phyloP scores from a whole-genome alignment of 2,113 vertebrate species.

The Odocoileus hemionus region DNA sequence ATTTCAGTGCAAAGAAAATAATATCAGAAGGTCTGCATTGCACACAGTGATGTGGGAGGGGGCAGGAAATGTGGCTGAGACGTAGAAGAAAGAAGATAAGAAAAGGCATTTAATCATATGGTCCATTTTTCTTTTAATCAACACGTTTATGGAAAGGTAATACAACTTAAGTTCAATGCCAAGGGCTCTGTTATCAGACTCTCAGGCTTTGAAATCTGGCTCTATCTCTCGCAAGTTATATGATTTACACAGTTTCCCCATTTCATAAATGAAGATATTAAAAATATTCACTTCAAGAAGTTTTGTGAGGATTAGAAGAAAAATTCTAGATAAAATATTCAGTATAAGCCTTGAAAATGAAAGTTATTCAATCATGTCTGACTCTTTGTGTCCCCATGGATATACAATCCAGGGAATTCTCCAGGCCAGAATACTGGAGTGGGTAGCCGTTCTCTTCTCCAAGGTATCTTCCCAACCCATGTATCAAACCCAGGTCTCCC shows the following conservation, averaged over 20 bases:
- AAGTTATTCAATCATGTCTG: background rate
- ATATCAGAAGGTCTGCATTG: background rate
- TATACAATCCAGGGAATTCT: background rate
- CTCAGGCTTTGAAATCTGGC: background rate
- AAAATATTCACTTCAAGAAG: background rate
- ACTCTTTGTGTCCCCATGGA: background rate
- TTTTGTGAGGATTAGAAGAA: background rate
- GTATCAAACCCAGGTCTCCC: background rate
- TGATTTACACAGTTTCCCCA: background rate
- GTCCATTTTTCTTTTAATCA: background rate
- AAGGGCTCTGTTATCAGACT: background rate
- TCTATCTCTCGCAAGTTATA: background rate
- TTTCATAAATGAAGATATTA: background rate
- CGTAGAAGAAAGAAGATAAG: background rate
- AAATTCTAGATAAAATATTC: background rate
- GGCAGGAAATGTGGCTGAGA: background rate
- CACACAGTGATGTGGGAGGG: background rate
- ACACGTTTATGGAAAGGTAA: background rate
- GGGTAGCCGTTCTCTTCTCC: background rate
- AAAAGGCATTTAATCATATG: background rate
- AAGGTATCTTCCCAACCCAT: background rate
- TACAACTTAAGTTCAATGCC: background rate
- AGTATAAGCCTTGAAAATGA: background rate
- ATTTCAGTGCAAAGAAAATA: background rate
- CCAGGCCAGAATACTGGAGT: background rate